These are phyloP conservation scores for Myoxocephalus aenaeus DNA, from an alignment of 2,797 vertebrate genomes.

Conservation along the genomic window DNA sequence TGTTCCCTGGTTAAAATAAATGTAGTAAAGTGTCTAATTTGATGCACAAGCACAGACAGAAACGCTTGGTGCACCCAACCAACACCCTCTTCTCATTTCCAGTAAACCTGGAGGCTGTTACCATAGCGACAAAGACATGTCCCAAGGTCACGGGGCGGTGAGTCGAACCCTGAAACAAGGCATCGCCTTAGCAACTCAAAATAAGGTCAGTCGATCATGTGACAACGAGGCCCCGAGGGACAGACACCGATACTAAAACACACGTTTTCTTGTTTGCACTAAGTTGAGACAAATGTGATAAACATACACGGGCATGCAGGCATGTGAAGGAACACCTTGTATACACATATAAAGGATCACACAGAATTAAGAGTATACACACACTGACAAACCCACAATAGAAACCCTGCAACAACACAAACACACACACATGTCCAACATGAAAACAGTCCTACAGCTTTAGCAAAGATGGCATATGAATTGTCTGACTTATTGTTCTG, in stretches of 20 bases:
- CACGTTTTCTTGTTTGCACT: conserved; percentile 42
- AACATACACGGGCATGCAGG: background rate
- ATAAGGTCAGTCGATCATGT: conserved; percentile 66
- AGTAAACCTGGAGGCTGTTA: conserved; percentile 57
- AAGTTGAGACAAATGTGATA: conserved; percentile 32
- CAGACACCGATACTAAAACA: conserved; percentile 45
- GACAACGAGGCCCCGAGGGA: conserved; percentile 40
- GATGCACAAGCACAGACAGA: conserved; percentile 33
- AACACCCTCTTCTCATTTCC: conserved; percentile 40
- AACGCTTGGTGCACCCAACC: conserved; percentile 6
- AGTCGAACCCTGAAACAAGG: conserved; percentile 56
- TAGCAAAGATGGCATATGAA: background rate
- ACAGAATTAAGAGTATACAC: background rate
- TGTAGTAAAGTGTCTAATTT: conserved; percentile 26
- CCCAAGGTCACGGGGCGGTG: conserved; percentile 54
- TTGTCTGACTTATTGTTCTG: background rate
- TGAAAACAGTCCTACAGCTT: background rate
- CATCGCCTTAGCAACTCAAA: conserved; percentile 55
- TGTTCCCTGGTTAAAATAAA: conserved; percentile 11
- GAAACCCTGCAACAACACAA: background rate
- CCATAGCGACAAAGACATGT: conserved; percentile 51
- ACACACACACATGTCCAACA: conserved; percentile 1
- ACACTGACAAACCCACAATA: conserved; percentile 4
- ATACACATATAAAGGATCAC: background rate
- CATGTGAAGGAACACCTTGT: conserved; percentile 1